Evolutionary conservation across 2,888 invertebrate genomes (phyloP), one percentile per base, ranked within the genome.

Genomic region (Heliconius charithonia): DNA sequence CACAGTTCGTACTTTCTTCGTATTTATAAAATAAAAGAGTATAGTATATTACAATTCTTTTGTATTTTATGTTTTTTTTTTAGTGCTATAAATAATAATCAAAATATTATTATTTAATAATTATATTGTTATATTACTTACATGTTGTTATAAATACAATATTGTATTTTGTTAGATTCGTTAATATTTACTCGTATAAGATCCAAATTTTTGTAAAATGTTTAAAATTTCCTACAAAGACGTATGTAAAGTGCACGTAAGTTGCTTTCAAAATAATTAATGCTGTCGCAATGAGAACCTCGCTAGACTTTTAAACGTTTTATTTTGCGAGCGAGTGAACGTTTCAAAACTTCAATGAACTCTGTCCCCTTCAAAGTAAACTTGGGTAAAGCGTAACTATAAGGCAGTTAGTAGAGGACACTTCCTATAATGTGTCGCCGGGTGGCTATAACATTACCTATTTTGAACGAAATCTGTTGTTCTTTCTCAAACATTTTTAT

Each of bases 191-290:
- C n/a, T n/a, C n/a, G n/a, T n/a, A 59, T 59, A 32, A 27, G 27
- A 56, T 19, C 19, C 10, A 62, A 19, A 32, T 37, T 10, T 37
- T 19, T 16, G 16, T 70, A 72, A 66, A 72, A 66, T 6, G 27
- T 67, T 67, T 32, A 59, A 73, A 77, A 29, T 45, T 25, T 22
- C 22, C 41, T 66, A 59, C 45, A 69, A 74, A 78, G 65, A 66
- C 51, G 29, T 63, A 66, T 59, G 37, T 59, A 69, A 67, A 25
- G 22, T 32, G 65, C 56, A 75, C 77, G 29, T 71, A 71, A 56
- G 75, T 79, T 75, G 77, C 80, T 72, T 77, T 79, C 62, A 56
- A 81, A 79, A 81, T 81, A 79, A 77, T 79, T 72, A 81, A 77
- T 62, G 76, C 75, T 75, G 75, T 77, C 67, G 78, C 10, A 79